Evolutionary conservation across 1,140 invertebrate genomes (phyloP).

Genomic region (Drosophila lacteicornis): DNA sequence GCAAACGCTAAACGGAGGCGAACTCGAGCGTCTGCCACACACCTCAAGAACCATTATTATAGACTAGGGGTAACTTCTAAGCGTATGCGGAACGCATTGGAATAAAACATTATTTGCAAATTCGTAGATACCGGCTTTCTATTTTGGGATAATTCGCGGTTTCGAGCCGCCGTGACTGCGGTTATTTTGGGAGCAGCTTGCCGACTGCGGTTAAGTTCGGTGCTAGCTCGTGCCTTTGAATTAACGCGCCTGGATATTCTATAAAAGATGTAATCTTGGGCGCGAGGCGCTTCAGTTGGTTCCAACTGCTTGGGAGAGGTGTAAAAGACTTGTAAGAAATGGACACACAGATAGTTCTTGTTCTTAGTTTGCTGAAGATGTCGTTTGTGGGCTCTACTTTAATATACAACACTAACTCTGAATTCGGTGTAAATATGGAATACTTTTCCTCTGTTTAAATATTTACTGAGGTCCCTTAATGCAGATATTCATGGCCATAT

Average conservation of each 20-base stretch:
- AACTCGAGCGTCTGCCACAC: slow-evolving; percentile 33
- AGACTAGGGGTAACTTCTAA: slow-evolving; percentile 34
- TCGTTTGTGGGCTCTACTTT: slow-evolving; percentile 9
- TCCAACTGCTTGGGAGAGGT: slow-evolving; percentile 6
- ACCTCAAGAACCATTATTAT: slow-evolving; percentile 61
- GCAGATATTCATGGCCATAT: slow-evolving; percentile 88
- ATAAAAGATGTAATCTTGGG: slow-evolving; percentile 29
- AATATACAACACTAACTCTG: slow-evolving; percentile 43
- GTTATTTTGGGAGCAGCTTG: slow-evolving; percentile 9
- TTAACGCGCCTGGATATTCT: slow-evolving; percentile 15
- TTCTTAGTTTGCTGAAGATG: background rate
- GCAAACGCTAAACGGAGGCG: slow-evolving; percentile 51
- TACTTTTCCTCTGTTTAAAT: fast-evolving
- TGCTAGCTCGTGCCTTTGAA: slow-evolving; percentile 11
- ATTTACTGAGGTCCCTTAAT: background rate
- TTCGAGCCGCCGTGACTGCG: slow-evolving; percentile 9
- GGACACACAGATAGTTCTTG: background rate
- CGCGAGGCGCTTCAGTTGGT: slow-evolving; percentile 22
- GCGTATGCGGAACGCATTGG: slow-evolving; percentile 41
- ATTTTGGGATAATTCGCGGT: background rate
- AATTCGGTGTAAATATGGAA: slow-evolving; percentile 37
- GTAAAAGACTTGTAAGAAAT: background rate
- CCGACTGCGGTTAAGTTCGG: slow-evolving; percentile 11
- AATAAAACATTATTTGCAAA: slow-evolving; percentile 50
- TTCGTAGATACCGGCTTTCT: slow-evolving; percentile 23